Base-by-base conservation (phyloP, 1,140 invertebrate genomes). In the Parasteatoda tepidariorum region DNA sequence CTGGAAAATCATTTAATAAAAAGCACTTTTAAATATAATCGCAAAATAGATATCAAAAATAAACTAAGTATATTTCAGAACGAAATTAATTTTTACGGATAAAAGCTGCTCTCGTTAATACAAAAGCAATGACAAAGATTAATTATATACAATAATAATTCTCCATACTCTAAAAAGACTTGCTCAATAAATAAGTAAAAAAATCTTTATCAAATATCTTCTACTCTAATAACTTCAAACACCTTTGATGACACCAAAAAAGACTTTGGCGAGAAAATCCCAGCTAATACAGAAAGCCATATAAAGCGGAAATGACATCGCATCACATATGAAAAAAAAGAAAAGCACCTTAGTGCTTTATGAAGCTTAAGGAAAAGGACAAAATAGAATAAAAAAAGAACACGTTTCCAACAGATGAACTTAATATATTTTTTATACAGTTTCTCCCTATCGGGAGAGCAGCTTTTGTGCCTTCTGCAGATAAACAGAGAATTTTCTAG, bases 371-470 rank as follows among this genome's bases (percentile, higher is more conserved):
- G 66, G 41, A 68, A 68, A 67, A 34, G 22, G 18, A 18, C 28
- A 41, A 38, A 41, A 41, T 11, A n/a, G 38, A 71, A 70, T 55
- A 31, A 30, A 71, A 55, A 71, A 71, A 26, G 41, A 71, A 33
- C 48, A 26, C 41, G 41, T 68, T 68, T 38, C 66, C 66, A 71
- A 55, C 68, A 71, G 68, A 71, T 71, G 68, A 71, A 71, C 68
- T 71, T 71, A 71, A 71, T 71, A 71, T 71, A 71, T 71, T 71
- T 71, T 71, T 71, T 71, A 71, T 71, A 71, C 68, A 71, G 68
- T 55, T 71, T 34, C 38, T 48, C 48, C 48, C 68, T 71, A 71
- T 71, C 68, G 28, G 68, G 28, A 38, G 33, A 38, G 38, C 48
- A 41, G 68, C 68, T 71, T 71, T 71, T 71, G 68, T 71, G 48